Evolutionary conservation across 2,888 invertebrate genomes (phyloP).

Genomic region (Luperina testacea): DNA sequence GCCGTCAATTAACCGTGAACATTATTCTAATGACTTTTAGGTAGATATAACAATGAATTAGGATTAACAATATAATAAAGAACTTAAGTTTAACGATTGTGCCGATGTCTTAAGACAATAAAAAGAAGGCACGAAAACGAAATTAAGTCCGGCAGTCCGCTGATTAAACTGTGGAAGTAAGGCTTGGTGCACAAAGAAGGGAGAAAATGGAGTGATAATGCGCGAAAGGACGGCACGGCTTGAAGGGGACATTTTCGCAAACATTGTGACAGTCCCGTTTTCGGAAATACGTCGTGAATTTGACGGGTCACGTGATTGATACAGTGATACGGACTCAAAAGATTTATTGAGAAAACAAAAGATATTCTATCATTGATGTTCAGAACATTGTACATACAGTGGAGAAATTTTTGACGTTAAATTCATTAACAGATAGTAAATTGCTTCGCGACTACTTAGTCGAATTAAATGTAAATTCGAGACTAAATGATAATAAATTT

Average conservation of each 20-base stretch:
- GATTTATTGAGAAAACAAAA: not conserved
- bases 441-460: not conserved
- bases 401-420: not conserved
- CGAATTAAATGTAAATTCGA: not conserved
- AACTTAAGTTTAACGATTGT: constrained; percentile 39
- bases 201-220: constrained; percentile 46
- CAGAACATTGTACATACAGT: no score
- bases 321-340: not conserved
- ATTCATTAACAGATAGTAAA: not conserved
- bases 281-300: not conserved
- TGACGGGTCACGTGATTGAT: constrained; percentile 4
- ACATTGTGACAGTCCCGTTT: constrained; percentile 8
- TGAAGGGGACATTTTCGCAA: not conserved
- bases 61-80: constrained; percentile 32
- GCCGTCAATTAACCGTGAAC: not conserved
- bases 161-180: constrained; percentile 59
- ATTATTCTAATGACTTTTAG: not conserved
- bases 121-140: constrained; percentile 51
- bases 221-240: not conserved
- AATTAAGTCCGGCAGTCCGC: constrained; percentile 59
- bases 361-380: not conserved
- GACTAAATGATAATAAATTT: no score
- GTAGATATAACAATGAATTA: not conserved
- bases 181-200: constrained; percentile 20
- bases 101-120: constrained; percentile 37